Evolutionary conservation across 1,140 invertebrate species (phyloP), one percentile per base, ranked within the genome.

Genomic region (Gryllus bimaculatus): DNA sequence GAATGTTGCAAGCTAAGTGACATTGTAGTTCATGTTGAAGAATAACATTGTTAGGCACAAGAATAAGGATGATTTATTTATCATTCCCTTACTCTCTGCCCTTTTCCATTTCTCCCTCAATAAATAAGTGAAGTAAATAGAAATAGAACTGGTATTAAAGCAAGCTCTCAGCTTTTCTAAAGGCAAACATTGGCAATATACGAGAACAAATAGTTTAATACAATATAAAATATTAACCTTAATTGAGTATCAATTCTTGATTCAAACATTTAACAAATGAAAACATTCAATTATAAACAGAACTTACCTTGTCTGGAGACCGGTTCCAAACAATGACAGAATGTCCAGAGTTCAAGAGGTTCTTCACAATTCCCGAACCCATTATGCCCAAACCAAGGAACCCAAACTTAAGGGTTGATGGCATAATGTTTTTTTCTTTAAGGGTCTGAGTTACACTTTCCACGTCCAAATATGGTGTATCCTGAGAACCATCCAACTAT

Each of bases 301-400:
- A 47, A 66, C 73, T 90, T 89, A 97, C 96, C 93, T 98, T 98
- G 79, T 93, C 91, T 48, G 92, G 90, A 80, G 95, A 95, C 83
- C 96, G 90, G 87, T 98, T 98, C 96, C 97, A 98, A 54, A 98
- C 91, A 81, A 94, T 92, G 13, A 98, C 95, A 83, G 93, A 93
- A 86, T 98, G 97, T 8, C 96, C 96, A 76, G 96, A 96, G 84
- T 95, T 95, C 81, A 98, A 90, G 21, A 99, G 88, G 86, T 98
- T 98, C 88, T 96, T 97, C 0, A 98, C 96, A 83, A 98, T 96
- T 21, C 95, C 95, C 74, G 93, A 92, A n/a, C 97, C 97, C 94
- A 99, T 98, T 82, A 96, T 96, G 73, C 97, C 96, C 10, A 98
- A 89, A 0, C 97, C 97, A 54, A 99, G 90, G 86, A 98, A 98